Evolutionary conservation across 2,888 invertebrate species (phyloP).

Genomic region (Lycia hirtaria): DNA sequence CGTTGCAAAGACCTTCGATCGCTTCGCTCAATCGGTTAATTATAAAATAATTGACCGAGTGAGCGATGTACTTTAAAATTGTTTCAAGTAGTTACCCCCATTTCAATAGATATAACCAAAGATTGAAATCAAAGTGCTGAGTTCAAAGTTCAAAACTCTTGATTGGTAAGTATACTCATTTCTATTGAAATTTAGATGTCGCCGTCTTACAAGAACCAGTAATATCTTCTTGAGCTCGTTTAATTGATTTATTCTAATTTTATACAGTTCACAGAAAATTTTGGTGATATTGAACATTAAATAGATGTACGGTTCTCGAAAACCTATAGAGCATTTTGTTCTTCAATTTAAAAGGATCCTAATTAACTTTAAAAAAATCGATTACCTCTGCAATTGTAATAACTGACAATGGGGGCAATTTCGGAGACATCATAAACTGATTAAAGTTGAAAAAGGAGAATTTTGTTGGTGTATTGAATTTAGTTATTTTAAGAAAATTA

Average conservation of each 20-base stretch:
- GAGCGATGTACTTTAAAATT: not conserved
- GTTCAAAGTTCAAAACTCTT: slow-evolving; percentile 29
- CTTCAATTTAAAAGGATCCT: too few relatives aligned
- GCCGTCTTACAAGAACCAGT: slow-evolving; percentile 15
- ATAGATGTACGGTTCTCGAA: slow-evolving; percentile 1
- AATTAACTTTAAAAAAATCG: too few relatives aligned
- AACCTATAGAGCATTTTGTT: not conserved
- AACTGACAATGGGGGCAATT: too few relatives aligned
- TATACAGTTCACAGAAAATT: slow-evolving; percentile 21
- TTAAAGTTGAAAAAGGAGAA: too few relatives aligned
- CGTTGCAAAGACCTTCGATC: too few relatives aligned
- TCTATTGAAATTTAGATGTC: slow-evolving; percentile 30
- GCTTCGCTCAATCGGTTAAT: too few relatives aligned
- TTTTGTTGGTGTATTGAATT: too few relatives aligned
- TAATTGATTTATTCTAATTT: slow-evolving; percentile 29
- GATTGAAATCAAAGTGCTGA: slow-evolving; percentile 19
- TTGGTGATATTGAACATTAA: slow-evolving; percentile 20
- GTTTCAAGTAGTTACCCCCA: not conserved
- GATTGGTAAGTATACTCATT: slow-evolving; percentile 23
- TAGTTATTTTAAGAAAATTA: too few relatives aligned
- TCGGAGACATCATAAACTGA: too few relatives aligned
- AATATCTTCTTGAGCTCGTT: slow-evolving; percentile 22
- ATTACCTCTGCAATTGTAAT: too few relatives aligned
- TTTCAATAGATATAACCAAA: slow-evolving; percentile 5
- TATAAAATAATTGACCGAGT: not conserved